Evolutionary conservation across 2,888 invertebrate genomes (phyloP).

Genomic region (Fragum sueziense): DNA sequence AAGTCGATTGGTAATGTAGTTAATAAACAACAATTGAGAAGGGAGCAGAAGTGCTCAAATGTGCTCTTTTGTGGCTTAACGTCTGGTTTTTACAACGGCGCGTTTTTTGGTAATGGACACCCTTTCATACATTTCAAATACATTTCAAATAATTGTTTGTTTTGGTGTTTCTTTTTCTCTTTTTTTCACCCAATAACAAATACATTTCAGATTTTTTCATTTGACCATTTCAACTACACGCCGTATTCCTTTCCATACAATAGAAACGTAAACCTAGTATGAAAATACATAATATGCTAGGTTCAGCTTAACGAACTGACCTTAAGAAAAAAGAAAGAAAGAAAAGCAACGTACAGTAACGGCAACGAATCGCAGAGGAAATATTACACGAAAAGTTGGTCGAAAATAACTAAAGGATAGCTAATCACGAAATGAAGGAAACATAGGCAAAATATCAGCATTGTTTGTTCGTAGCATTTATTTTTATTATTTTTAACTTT

Average conservation of each 20-base stretch:
- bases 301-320: no score
- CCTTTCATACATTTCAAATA: not conserved
- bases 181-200: not conserved
- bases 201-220: not conserved
- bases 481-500: no score
- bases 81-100: constrained; percentile 12
- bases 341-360: no score
- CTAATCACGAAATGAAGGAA: no score
- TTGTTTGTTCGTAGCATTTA: no score
- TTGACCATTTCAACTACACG: not conserved
- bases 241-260: not conserved
- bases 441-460: no score
- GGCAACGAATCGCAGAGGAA: no score
- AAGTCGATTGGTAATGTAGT: constrained; percentile 17
- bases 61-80: constrained; percentile 15
- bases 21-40: constrained; percentile 1
- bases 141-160: no score
- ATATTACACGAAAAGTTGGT: no score
- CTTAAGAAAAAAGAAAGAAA: no score
- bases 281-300: no score
- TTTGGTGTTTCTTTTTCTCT: not conserved
- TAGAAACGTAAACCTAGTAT: not conserved
- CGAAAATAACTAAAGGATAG: no score
- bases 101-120: not conserved
- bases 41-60: constrained; percentile 20